These are phyloP conservation scores for Corythornis madagascariensis DNA, from an alignment of 2,113 vertebrate species.

Conservation along the genomic window DNA sequence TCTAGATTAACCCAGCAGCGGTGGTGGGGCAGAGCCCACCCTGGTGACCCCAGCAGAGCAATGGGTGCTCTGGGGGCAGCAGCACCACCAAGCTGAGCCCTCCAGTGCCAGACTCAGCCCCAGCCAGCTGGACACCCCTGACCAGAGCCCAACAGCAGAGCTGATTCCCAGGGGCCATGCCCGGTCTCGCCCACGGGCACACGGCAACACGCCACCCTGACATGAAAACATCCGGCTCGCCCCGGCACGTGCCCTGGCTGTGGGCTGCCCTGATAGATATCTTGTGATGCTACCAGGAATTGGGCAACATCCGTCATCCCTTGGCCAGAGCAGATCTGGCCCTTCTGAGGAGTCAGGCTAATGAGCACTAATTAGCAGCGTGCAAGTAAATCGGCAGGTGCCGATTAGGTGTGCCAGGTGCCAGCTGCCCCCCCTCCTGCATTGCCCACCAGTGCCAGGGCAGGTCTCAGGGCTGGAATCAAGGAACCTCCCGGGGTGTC, in stretches of 20 bases:
- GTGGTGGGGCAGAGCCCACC: not conserved
- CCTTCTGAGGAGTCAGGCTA: not conserved
- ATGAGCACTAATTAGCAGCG: not conserved
- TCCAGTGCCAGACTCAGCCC: rapidly evolving
- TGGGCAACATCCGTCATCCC: not conserved
- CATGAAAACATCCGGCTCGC: slow-evolving; percentile 3
- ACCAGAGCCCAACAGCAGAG: not conserved
- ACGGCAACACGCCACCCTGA: rapidly evolving
- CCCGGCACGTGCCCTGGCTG: rapidly evolving
- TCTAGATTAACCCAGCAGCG: rapidly evolving
- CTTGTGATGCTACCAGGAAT: rapidly evolving
- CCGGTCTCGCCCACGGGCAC: rapidly evolving
- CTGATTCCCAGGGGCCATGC: rapidly evolving
- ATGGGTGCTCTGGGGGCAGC: not conserved
- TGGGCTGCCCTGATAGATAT: rapidly evolving
- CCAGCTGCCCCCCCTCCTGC: too few species aligned
- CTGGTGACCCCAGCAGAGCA: rapidly evolving
- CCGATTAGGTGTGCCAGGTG: not conserved
- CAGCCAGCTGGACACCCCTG: rapidly evolving
- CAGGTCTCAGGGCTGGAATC: not conserved
- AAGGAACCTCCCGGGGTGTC: not conserved
- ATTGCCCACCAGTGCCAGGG: not conserved
- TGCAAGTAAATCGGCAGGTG: not conserved
- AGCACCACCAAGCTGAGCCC: rapidly evolving
- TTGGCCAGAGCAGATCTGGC: not conserved